Percentiles rank a stretch among this genome's conserved stretches.
phyloP scores from a whole-genome alignment of 23 tunicate species.

The Ascidia mentula region DNA sequence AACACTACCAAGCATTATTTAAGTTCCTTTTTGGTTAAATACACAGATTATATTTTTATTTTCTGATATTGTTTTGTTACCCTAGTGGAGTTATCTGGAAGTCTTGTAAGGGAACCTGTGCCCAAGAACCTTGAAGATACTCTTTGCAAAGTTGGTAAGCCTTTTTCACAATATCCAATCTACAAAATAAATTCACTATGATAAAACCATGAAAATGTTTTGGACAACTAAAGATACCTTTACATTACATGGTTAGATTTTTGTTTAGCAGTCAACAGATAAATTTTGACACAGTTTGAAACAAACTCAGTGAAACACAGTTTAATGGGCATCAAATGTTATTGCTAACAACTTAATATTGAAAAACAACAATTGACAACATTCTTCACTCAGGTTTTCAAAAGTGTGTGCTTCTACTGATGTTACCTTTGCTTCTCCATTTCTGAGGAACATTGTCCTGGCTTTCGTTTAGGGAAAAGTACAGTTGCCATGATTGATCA shows the following conservation, averaged over 20 bases:
- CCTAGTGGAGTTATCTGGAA: conserved; percentile 67
- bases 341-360: background rate
- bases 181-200: conserved; percentile 9
- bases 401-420: conserved; percentile 2
- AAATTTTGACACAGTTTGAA: background rate
- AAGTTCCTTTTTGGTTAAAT: too few species aligned
- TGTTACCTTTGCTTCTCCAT: conserved; percentile 27
- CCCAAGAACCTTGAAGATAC: conserved; percentile 83
- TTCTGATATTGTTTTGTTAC: conserved; percentile 23
- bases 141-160: conserved; percentile 83
- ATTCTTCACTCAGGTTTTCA: background rate
- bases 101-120: conserved; percentile 42
- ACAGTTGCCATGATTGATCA: conserved; percentile 25
- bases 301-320: background rate
- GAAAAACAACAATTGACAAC: background rate
- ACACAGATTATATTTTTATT: background rate
- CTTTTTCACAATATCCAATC: conserved; percentile 41
- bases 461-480: conserved; percentile 30
- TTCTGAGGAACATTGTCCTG: conserved; percentile 20
- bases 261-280: background rate
- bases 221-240: background rate
- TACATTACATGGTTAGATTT: background rate
- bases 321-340: background rate
- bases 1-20: too few species aligned
- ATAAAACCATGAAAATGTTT: too few species aligned